Evolutionary conservation across 2,113 vertebrate genomes (phyloP), one percentile per base, ranked within the genome.

Genomic region (Melanerpes aurifrons): DNA sequence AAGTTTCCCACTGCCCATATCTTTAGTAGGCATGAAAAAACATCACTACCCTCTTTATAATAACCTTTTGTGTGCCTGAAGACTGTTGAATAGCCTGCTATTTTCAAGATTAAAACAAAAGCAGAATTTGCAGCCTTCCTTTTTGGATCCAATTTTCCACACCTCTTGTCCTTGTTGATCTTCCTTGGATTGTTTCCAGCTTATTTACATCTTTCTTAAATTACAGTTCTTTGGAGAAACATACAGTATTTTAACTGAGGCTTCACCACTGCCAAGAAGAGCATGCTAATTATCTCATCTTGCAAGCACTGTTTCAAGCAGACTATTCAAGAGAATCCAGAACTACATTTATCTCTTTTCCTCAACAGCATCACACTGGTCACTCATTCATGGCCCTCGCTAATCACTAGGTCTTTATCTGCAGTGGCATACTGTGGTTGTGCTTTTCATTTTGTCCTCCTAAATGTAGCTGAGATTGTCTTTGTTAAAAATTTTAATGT

Each of bases 331-430:
- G 70, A 90, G 69, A 89, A 86, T 84, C 70, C 83, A 86, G 62
- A 86, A 78, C 86, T 90, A 53, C 22, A 62, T 95, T 81, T 81
- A 19, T 88, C 31, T 86, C 62, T 89, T 88, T 81, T 72, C 54
- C 48, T 86, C 62, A 90, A 75, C 22, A 63, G 54, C n/a, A 75
- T 69, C 62, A 58, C 18, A 9, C 29, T 64, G 29, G 69, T 84
- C 50, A 70, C 73, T 90, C 56, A 28, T 61, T 83, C 43, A 15
- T 61, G 43, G 57, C 45, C 50, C 48, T 90, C 62, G 48, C 89
- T 90, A 92, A 92, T 93, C 76, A 81, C 32, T 50, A 69, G 25
- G 66, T 81, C 43, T 92, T 89, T 89, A 81, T 79, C 76, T 90
- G n/a, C 73, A 40, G 35, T 47, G 66, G 4, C 77, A 64, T 84